Evolutionary conservation across 2,797 vertebrate species (phyloP).

Genomic region (Emydoidea blandingii): DNA sequence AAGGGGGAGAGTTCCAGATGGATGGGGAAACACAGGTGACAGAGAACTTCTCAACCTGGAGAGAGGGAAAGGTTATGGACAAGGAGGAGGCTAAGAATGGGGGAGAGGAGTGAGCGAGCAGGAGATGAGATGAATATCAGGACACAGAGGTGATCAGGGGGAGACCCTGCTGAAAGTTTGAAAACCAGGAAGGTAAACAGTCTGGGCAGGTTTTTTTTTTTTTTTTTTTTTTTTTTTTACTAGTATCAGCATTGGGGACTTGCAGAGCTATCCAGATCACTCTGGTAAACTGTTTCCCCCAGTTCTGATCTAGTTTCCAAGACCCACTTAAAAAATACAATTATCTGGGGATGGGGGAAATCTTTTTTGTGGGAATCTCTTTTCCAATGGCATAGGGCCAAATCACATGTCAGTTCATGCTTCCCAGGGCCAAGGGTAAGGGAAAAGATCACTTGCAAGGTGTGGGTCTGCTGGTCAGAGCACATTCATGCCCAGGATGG

Average conservation of each 20-base stretch:
- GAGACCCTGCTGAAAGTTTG: background rate
- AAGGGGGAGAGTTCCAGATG: background rate
- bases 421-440: background rate
- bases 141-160: background rate
- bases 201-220: background rate
- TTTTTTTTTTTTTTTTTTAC: background rate
- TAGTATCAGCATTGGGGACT: background rate
- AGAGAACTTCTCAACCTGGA: background rate
- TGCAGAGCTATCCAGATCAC: background rate
- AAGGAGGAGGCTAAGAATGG: background rate
- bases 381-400: background rate
- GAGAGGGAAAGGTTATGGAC: background rate
- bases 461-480: background rate
- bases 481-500: background rate
- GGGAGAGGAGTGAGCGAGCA: background rate
- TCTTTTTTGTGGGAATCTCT: background rate
- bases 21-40: constrained; percentile 8
- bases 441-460: background rate
- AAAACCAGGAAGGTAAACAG: background rate
- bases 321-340: background rate
- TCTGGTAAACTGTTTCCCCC: background rate
- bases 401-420: background rate
- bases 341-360: background rate
- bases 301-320: background rate
- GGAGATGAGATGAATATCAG: background rate